Percentiles rank a stretch among this genome's conserved stretches.
These are phyloP conservation scores for Phalacrocorax aristotelis DNA, from an alignment of 2,113 vertebrate species.

Conservation along the genomic window DNA sequence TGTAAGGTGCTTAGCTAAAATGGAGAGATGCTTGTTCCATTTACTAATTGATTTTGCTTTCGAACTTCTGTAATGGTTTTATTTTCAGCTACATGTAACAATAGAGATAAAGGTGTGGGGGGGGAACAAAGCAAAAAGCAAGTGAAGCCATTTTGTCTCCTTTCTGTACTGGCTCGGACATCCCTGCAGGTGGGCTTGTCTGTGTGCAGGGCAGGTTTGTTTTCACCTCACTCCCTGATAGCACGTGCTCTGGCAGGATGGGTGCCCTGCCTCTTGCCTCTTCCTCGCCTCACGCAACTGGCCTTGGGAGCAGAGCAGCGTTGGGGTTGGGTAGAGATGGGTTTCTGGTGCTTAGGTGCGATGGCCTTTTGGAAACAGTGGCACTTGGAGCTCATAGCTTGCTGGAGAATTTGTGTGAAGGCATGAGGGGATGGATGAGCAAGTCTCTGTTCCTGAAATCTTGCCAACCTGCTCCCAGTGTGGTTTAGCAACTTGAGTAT, in stretches of 20 bases:
- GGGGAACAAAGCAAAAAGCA: not conserved
- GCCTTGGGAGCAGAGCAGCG: accelerated
- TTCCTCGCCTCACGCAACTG: accelerated
- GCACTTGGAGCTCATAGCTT: not conserved
- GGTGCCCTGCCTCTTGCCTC: not conserved
- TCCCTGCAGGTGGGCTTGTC: accelerated
- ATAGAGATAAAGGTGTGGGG: not conserved
- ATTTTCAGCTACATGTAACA: not conserved
- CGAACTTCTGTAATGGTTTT: not conserved
- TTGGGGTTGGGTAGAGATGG: not conserved
- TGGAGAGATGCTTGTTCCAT: not conserved
- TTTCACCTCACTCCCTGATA: accelerated
- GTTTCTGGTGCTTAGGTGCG: accelerated
- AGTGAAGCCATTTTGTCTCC: not conserved
- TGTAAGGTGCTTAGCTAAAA: not conserved
- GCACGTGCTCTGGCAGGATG: accelerated
- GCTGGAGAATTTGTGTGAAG: not conserved
- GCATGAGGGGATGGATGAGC: not conserved
- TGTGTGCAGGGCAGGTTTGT: not conserved
- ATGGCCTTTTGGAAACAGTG: accelerated
- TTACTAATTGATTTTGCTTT: not conserved
- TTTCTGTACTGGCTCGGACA: accelerated
- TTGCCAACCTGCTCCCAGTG: not conserved
- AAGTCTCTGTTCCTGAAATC: not conserved
- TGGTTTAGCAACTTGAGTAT: not conserved